Conservation (phyloP, 2,797 vertebrate species). For the Hoplostethus mediterraneus region DNA sequence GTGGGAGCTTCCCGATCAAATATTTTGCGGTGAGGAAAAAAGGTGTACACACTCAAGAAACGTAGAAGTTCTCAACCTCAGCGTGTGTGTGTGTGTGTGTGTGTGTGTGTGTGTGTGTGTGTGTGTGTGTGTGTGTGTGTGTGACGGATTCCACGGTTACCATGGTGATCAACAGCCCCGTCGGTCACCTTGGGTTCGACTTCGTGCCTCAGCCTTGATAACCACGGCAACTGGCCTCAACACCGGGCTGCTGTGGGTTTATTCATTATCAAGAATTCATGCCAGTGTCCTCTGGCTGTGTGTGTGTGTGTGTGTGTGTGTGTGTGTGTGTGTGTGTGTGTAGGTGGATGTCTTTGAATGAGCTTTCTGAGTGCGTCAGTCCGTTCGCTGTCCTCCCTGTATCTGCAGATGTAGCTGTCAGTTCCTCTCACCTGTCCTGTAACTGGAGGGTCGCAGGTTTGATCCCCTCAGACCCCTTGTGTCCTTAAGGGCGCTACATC, state of each 20-base stretch:
- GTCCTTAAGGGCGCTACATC: too few species aligned
- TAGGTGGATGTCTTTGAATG: constrained; percentile 27
- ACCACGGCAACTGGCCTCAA: constrained; percentile 72
- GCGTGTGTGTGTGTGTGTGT: neutral
- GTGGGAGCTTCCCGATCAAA: neutral
- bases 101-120: neutral
- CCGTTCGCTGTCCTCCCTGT: neutral
- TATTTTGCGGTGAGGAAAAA: constrained; percentile 19
- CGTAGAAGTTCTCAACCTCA: constrained; percentile 20
- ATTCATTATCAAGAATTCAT: constrained; percentile 56
- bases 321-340: constrained; percentile 14
- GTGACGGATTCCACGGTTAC: constrained; percentile 64
- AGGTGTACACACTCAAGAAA: constrained; percentile 35
- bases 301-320: constrained; percentile 8
- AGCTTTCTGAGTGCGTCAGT: constrained; percentile 16
- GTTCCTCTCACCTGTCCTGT: too few species aligned
- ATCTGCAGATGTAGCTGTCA: neutral
- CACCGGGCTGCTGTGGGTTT: constrained; percentile 60
- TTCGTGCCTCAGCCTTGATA: constrained; percentile 69
- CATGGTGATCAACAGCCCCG: constrained; percentile 72
- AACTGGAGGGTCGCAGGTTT: too few species aligned
- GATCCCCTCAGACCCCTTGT: too few species aligned
- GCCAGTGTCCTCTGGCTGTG: constrained; percentile 25
- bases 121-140: constrained; percentile 5
- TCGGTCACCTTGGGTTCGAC: constrained; percentile 67